Evolutionary conservation across 2,113 vertebrate genomes (phyloP), one percentile per base, ranked within the genome.

Genomic region (Kobus ellipsiprymnus): DNA sequence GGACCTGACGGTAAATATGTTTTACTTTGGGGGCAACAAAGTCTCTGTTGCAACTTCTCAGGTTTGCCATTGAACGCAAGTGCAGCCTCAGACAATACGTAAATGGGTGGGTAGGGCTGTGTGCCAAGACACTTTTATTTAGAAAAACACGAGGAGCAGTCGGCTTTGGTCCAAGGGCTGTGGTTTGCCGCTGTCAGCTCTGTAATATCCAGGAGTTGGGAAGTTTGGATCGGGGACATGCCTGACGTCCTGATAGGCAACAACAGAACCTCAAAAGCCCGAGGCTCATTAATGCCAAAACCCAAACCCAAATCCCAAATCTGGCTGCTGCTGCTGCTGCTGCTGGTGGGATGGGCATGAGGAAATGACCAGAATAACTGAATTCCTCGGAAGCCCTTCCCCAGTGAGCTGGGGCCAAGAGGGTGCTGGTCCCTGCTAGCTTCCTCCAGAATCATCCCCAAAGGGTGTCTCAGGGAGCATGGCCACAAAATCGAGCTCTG

Each of bases 91-190:
- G 55, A 30, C 2, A 3, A n/a, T 1, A 2, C 6, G 48, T 57
- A 30, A 36, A 50, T 54, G 57, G 67, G 10, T 23, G 64, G 23
- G 64, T 2, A 9, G 13, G 48, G 12, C 84, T n/a, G 19, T 6
- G 57, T 50, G 17, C 13, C 86, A 82, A 87, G 60, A 91, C 87
- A 83, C 30, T 62, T 87, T 81, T 84, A 59, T 82, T 90, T 54
- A 71, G 15, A 48, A 55, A 16, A 90, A 30, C 5, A n/a, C 12
- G 4, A 36, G 23, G n/a, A 13, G 57, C 9, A 2, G 85, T 48
- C 19, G 2, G 46, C 48, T 29, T 15, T 23, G 85, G 86, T 52
- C 30, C 50, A 17, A 11, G n/a, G 48, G 64, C 54, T 59, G 54
- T 25, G 23, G 81, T 59, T 55, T 19, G 13, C 80, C 27, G 15